Conservation (phyloP, 1,140 invertebrate genomes). For the Theocolax elegans region DNA sequence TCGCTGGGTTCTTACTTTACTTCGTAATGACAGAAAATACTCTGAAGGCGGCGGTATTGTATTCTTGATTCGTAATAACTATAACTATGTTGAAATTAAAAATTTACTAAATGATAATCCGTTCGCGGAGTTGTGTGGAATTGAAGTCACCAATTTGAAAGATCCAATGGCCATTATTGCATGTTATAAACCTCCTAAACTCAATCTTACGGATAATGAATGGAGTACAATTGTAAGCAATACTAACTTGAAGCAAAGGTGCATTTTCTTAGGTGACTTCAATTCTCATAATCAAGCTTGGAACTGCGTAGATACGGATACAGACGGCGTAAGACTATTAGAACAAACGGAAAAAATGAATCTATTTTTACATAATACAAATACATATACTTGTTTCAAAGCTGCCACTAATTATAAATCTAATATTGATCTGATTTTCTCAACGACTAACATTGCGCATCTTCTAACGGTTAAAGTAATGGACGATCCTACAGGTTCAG, state of each 20-base stretch:
- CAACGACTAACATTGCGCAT: constrained; percentile 43
- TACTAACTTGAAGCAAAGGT: not conserved
- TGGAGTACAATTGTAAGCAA: not conserved
- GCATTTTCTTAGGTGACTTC: constrained; percentile 11
- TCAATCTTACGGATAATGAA: not conserved
- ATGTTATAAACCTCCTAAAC: not conserved
- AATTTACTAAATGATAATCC: too few species aligned
- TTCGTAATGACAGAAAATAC: too few species aligned
- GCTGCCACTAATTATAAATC: not conserved
- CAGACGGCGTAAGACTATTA: not conserved
- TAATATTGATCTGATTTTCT: constrained; percentile 35
- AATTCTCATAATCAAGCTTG: too few species aligned
- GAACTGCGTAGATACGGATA: too few species aligned
- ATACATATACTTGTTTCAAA: not conserved
- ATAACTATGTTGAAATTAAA: too few species aligned
- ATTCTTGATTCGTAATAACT: too few species aligned
- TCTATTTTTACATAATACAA: too few species aligned
- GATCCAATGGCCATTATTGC: not conserved
- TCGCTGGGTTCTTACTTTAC: too few species aligned
- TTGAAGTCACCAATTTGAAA: too few species aligned
- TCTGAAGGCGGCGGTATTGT: too few species aligned
- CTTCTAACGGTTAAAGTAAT: too few species aligned
- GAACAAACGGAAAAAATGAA: not conserved
- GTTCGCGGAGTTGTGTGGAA: not conserved
- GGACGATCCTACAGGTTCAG: too few species aligned